These are phyloP conservation scores for Catocala fraxini DNA, from an alignment of 2,888 invertebrate genomes.

Conservation along the genomic window DNA sequence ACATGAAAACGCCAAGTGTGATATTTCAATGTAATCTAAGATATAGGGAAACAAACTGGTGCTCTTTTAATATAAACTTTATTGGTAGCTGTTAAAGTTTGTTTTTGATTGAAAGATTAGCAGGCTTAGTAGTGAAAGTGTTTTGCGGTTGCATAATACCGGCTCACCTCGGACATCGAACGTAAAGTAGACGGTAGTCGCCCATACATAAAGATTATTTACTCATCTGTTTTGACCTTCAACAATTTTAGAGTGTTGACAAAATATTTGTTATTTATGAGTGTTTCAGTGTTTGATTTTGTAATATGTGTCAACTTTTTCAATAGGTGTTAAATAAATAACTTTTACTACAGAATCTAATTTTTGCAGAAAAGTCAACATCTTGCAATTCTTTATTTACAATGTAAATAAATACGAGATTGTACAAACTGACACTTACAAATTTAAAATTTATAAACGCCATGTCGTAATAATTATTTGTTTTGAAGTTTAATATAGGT, in stretches of 20 bases:
- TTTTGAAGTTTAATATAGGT: too few relatives aligned
- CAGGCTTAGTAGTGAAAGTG: conserved; percentile 76
- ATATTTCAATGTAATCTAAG: conserved; percentile 44
- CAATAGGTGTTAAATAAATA: too few relatives aligned
- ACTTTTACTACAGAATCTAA: too few relatives aligned
- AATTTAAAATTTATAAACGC: too few relatives aligned
- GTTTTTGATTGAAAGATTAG: conserved; percentile 50
- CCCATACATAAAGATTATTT: conserved; percentile 48
- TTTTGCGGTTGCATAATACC: conserved; percentile 74
- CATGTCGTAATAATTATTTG: too few relatives aligned
- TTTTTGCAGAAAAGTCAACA: too few relatives aligned
- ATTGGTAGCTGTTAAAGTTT: conserved; percentile 45
- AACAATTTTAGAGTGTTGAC: not conserved
- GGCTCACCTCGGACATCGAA: conserved; percentile 71
- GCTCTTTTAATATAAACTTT: conserved; percentile 19
- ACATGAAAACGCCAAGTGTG: conserved; percentile 32
- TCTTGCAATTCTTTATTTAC: too few relatives aligned
- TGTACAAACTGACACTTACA: too few relatives aligned
- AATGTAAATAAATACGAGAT: too few relatives aligned
- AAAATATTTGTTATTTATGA: too few relatives aligned
- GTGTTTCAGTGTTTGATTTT: too few relatives aligned
- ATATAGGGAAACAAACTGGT: conserved; percentile 23
- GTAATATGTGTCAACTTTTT: too few relatives aligned
- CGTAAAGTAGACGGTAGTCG: conserved; percentile 53
- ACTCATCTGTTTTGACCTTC: conserved; percentile 26